Percentiles rank a stretch among this genome's conserved stretches.
Conservation (phyloP, 64 coral and sea anemone species). For the Stichodactyla mertensii region DNA sequence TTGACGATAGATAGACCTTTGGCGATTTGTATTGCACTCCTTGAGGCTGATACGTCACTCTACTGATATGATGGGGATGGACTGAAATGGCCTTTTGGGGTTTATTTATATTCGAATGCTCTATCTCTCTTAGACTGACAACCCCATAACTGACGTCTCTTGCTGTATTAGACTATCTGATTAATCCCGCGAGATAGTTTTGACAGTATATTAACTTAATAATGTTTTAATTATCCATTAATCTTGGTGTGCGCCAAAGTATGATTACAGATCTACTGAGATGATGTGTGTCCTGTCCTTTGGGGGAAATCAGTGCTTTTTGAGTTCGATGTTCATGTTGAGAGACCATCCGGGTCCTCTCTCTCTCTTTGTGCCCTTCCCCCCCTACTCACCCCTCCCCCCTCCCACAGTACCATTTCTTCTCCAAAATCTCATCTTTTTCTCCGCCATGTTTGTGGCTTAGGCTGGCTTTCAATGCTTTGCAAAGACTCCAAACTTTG, state of each 20-base stretch:
- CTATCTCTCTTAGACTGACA: background rate
- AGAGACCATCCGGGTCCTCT: background rate
- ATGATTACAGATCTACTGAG: background rate
- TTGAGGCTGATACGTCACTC: background rate
- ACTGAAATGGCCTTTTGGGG: background rate
- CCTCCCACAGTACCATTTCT: too few species aligned
- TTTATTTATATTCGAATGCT: background rate
- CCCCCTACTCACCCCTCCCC: too few species aligned
- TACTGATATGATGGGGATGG: background rate
- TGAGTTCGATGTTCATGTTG: background rate
- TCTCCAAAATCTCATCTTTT: too few species aligned
- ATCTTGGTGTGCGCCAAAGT: background rate
- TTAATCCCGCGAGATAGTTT: background rate
- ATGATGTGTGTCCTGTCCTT: background rate
- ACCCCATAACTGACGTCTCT: background rate
- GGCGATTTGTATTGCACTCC: background rate
- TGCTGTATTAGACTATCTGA: background rate
- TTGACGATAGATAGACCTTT: background rate
- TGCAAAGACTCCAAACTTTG: too few species aligned
- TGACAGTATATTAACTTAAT: conserved; percentile 8
- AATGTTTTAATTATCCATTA: background rate
- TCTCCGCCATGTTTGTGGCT: too few species aligned
- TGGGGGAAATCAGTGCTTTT: background rate
- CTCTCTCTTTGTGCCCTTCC: background rate
- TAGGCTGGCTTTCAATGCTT: too few species aligned